phyloP scores from a whole-genome alignment of 2,113 vertebrate species.

The Uropsilus gracilis region DNA sequence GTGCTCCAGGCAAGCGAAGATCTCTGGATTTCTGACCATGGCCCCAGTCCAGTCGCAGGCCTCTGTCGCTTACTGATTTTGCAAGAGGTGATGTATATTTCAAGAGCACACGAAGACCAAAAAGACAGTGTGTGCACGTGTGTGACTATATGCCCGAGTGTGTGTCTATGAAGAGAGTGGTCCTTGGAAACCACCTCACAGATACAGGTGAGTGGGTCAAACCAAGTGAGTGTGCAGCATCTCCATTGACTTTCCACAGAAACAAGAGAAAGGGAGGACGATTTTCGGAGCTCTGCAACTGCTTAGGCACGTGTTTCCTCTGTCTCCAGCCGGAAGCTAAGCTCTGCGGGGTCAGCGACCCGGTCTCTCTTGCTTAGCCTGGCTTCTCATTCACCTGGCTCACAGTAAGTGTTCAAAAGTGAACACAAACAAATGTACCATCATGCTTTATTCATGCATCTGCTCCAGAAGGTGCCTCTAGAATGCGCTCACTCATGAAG shows the following conservation, averaged over 20 bases:
- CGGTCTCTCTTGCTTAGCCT: neutral
- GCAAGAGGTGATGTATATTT: neutral
- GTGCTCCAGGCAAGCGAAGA: neutral
- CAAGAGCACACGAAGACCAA: neutral
- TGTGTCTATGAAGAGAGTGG: neutral
- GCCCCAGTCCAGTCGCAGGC: neutral
- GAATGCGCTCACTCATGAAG: neutral
- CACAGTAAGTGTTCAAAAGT: neutral
- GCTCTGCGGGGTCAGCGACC: neutral
- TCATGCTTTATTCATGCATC: neutral
- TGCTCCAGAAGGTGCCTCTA: neutral
- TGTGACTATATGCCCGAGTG: too few relatives aligned
- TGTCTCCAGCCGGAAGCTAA: neutral
- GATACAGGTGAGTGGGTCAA: neutral
- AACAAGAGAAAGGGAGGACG: neutral
- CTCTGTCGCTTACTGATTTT: neutral
- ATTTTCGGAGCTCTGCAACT: neutral
- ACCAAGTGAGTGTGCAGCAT: fast-evolving
- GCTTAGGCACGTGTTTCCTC: neutral
- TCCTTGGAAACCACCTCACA: neutral
- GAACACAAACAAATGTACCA: neutral
- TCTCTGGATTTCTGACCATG: too few relatives aligned
- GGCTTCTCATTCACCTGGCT: neutral
- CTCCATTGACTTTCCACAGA: neutral
- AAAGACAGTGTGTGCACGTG: neutral